These are phyloP conservation scores for Lepeophtheirus salmonis DNA, from an alignment of 1,140 invertebrate species.

Conservation along the genomic window DNA sequence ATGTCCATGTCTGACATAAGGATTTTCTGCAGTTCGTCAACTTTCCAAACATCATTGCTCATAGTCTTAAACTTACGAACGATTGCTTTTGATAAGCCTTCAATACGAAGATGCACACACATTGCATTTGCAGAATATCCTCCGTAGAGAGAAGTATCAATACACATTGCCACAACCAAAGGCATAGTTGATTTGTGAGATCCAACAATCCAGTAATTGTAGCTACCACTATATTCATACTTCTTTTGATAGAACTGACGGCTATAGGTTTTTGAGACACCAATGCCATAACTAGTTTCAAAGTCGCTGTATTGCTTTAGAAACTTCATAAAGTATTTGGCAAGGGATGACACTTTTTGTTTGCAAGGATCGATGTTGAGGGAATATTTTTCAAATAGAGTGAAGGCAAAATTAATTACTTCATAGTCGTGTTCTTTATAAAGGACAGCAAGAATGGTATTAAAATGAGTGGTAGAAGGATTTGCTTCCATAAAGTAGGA, in stretches of 20 bases:
- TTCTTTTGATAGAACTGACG: slow-evolving; percentile 4
- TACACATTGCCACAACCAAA: not conserved
- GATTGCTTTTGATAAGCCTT: slow-evolving; percentile 6
- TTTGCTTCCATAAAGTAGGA: too few relatives aligned
- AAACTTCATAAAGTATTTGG: slow-evolving; percentile 2
- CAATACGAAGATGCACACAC: not conserved
- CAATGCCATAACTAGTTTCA: slow-evolving; percentile 8
- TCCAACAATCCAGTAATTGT: slow-evolving; percentile 1
- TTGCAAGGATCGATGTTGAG: slow-evolving; percentile 1
- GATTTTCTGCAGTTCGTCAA: slow-evolving; percentile 4
- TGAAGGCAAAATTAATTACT: slow-evolving; percentile 10
- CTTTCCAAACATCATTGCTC: not conserved
- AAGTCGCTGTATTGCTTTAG: slow-evolving; percentile 6
- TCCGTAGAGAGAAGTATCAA: not conserved
- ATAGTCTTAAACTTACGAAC: slow-evolving; percentile 8
- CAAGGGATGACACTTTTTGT: not conserved
- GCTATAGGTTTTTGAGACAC: slow-evolving; percentile 5
- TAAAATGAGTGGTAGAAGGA: not conserved
- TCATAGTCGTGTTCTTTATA: slow-evolving; percentile 11
- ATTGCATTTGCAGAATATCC: not conserved
- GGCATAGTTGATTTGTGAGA: not conserved
- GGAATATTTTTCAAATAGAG: slow-evolving; percentile 9
- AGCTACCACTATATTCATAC: slow-evolving; percentile 10
- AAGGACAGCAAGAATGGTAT: not conserved
- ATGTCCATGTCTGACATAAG: slow-evolving; percentile 4